Evolutionary conservation across 2,888 invertebrate species (phyloP), one percentile per base, ranked within the genome.

Genomic region (Endotricha flammealis): DNA sequence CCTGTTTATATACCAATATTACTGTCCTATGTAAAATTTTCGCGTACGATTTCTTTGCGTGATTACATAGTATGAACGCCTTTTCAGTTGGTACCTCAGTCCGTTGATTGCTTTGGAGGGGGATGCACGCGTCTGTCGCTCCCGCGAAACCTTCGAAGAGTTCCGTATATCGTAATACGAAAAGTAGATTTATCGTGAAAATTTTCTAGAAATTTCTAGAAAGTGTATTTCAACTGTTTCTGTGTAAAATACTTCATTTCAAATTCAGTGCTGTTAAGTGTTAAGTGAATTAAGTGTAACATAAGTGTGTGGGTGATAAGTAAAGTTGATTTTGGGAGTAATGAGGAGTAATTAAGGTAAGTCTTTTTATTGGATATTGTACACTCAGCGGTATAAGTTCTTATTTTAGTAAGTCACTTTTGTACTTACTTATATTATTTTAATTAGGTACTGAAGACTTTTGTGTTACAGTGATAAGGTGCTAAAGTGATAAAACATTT

Each of bases 81-180:
- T 6, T 31, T 29, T 22, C 29, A 32, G 29, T 28, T n/a, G 38
- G 35, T 17, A 39, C 38, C 29, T 37, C 43, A 43, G 43, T 43
- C 29, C 14, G 25, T 12, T 24, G 14, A 22, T 29, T 29, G 20
- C 20, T 2, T 20, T 17, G 30, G 17, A 12, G 40, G 36, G 36
- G 25, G 32, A 2, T 20, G 20, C 20, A 4, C 16, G 6, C 20
- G 20, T 20, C 8, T n/a, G 8, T 6, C 20, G 20, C n/a, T 20
- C 20, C 20, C 6, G 3, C 20, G 20, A 6, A 20, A n/a, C 20
- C 20, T 20, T 20, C 20, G 20, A 2, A 20, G 20, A 20, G 20
- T 20, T 20, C 7, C 20, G n/a, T 2, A 8, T 20, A 20, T n/a
- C 20, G 20, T 8, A 20, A 20, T 20, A 8, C 6, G n/a, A 20